Evolutionary conservation across 1,140 invertebrate species (phyloP).

Genomic region (Ceratosolen fusciceps): DNA sequence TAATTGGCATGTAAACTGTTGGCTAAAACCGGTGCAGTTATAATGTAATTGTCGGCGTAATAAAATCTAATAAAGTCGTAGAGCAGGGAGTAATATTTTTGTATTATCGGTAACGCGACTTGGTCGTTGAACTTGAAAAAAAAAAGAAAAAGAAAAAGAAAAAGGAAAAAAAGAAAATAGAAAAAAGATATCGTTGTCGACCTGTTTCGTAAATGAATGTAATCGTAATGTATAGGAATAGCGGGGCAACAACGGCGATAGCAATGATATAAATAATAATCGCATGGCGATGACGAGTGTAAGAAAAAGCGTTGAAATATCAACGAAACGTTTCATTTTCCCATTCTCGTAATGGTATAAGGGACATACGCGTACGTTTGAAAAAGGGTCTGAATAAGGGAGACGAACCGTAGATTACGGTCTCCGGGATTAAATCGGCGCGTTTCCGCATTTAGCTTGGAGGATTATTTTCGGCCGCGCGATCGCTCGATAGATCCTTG

Average conservation of each 20-base stretch:
- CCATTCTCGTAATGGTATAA: too few species aligned
- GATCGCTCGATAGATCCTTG: slow-evolving; percentile 52
- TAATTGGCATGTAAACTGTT: background rate
- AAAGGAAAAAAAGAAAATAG: too few species aligned
- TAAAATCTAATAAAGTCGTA: slow-evolving; percentile 5
- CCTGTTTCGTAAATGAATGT: too few species aligned
- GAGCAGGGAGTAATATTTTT: slow-evolving; percentile 4
- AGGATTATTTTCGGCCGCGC: background rate
- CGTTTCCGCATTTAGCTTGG: slow-evolving; percentile 17
- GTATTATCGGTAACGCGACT: background rate
- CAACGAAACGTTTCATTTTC: too few species aligned
- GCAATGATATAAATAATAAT: background rate
- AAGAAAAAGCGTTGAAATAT: too few species aligned
- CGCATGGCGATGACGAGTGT: too few species aligned
- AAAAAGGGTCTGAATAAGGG: too few species aligned
- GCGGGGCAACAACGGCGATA: background rate
- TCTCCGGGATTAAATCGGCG: too few species aligned
- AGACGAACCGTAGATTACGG: too few species aligned
- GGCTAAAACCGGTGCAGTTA: background rate
- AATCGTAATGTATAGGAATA: too few species aligned
- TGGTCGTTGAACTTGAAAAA: background rate
- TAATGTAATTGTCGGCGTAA: background rate
- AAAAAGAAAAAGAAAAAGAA: background rate
- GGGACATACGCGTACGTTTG: too few species aligned
- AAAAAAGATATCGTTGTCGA: too few species aligned